Base-by-base conservation (phyloP, 2,888 invertebrate species). In the Copidosoma aretas region DNA sequence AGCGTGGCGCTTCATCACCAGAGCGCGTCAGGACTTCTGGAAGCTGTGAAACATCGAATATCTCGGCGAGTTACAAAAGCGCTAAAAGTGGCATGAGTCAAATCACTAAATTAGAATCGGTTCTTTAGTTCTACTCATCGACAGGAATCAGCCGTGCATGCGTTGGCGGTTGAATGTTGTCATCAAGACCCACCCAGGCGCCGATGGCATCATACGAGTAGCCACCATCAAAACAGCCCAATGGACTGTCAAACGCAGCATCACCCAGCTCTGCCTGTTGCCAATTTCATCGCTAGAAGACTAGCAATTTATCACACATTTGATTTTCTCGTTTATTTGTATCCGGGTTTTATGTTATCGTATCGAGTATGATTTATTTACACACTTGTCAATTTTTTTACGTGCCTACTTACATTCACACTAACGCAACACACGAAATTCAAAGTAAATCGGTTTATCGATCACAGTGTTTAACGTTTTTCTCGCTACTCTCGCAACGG, bases 11-110 rank as follows among this genome's bases (percentile, higher is more conserved):
- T 41, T 39, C 2, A 56, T 67, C 1, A 58, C 63, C 15, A 22
- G 70, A 60, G 41, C 62, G 21, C 49, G 58, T 14, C 65, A 72
- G 39, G 46, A 64, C 22, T 73, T 68, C 39, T 73, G 71, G 65
- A 56, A 52, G 17, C n/a, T 67, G 4, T 71, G 71, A 64, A 39
- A 68, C 32, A 21, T 32, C 10, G 68, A 66, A 19, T 72, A 72
- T 39, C 24, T 70, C 12, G 46, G 59, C 41, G 61, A 65, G 22
- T 19, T 62, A 14, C 57, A 60, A n/a, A 59, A 51, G 10, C n/a
- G 65, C 10, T 24, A 57, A 8, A 65, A 65, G 25, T 68, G 64
- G 67, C n/a, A 57, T 19, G 19, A 56, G 8, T 56, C 19, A 10
- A 15, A n/a, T 21, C 43, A 24, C 21, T 39, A 54, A n/a, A 52